Base-by-base conservation (phyloP, 2,113 vertebrate species). In the Caloenas nicobarica region DNA sequence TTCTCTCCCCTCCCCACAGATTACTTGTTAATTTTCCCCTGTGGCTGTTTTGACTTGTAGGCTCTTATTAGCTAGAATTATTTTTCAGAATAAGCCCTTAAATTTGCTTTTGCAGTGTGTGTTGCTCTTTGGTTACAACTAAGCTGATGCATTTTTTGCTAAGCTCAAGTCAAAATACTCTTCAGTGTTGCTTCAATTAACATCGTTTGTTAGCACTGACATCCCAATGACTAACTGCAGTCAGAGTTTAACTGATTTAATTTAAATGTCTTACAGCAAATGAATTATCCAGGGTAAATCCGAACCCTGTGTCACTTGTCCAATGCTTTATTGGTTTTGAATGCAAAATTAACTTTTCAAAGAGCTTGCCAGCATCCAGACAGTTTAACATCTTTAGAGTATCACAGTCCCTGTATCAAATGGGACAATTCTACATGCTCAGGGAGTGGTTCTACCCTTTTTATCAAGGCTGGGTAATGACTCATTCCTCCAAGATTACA, bases 191-290 rank as follows among this genome's bases (percentile, higher is more conserved):
- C 92, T 96, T 97, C 95, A 96, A 71, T 97, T 96, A 96, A 85
- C 44, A 46, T 29, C 42, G 48, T n/a, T 3, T 76, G 77, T 69
- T 94, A 94, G 86, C 66, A 44, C 77, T 89, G 26, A 18, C 80
- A 86, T 71, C 68, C 50, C 92, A 96, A 50, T 86, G 86, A 91
- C 89, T 76, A 85, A 90, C 73, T 28, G 5, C 92, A 95, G 89
- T 29, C 91, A 92, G 85, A 54, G 88, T 97, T 97, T 96, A 97
- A 95, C 95, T 96, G 94, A 94, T 95, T 95, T 92, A 95, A 96
- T 86, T 97, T 96, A 96, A 95, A 96, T 94, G 80, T 96, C 84
- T 96, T 94, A 90, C 87, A 90, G 90, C 86, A 96, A 96, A 96
- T 84, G 93, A 97, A 97, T 97, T 95, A 90, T 85, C 78, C 81